Conservation (phyloP, 2,888 invertebrate species). For the Koerneria pararmatus region DNA sequence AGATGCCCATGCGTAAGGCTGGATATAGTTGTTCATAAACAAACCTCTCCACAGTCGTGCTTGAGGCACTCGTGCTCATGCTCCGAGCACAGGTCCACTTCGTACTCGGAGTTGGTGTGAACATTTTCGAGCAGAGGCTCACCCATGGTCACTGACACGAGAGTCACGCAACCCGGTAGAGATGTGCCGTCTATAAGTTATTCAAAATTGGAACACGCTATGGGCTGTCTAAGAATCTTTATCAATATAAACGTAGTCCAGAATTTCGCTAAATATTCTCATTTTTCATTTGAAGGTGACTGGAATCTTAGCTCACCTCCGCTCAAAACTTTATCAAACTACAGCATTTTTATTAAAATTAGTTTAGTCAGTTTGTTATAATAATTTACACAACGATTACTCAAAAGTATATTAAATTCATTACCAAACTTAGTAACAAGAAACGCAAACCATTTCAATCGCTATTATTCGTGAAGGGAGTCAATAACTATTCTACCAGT, state of each 20-base stretch:
- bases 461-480: too few species aligned
- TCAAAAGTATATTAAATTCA: neutral
- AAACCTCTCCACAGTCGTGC: constrained; percentile 30
- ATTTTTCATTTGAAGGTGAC: too few species aligned
- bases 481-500: too few species aligned
- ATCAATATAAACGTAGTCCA: too few species aligned
- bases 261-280: too few species aligned
- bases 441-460: too few species aligned
- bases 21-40: neutral
- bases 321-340: too few species aligned
- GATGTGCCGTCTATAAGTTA: constrained; percentile 19
- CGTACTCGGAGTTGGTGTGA: constrained; percentile 16
- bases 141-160: constrained; percentile 31
- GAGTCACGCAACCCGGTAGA: constrained; percentile 36
- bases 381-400: too few species aligned
- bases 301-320: too few species aligned
- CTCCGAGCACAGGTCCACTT: constrained; percentile 30
- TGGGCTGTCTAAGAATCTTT: too few species aligned
- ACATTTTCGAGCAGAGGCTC: constrained; percentile 1
- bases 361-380: too few species aligned
- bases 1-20: neutral
- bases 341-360: too few species aligned
- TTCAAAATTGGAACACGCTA: neutral
- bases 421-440: neutral
- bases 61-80: constrained; percentile 28